A percentile compares a stretch with the other conserved stretches of the same genome.
Conservation (phyloP, 2,888 invertebrate species). For the Agonum fuliginosum region DNA sequence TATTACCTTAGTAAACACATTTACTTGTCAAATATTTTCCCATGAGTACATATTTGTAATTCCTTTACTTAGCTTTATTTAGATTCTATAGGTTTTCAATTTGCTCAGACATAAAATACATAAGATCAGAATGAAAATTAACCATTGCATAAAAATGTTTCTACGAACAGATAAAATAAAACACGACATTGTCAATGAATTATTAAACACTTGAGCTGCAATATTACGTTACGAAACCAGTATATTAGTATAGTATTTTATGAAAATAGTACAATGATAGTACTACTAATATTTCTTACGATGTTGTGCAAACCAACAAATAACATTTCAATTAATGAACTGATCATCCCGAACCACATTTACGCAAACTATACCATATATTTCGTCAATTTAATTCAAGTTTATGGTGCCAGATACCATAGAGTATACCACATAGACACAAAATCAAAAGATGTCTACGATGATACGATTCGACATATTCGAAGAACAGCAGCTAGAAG, state of each 20-base stretch:
- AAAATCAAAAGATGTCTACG: background rate
- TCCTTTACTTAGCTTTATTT: background rate
- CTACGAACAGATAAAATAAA: no score
- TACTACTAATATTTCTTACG: background rate
- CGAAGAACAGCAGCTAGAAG: background rate
- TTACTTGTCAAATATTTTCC: conserved; percentile 25
- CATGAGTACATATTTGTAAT: conserved; percentile 6
- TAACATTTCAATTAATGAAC: background rate
- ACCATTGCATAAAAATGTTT: no score
- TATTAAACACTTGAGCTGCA: no score
- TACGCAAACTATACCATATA: conserved; percentile 14
- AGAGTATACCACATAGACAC: background rate
- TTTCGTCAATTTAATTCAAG: background rate
- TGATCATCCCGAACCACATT: background rate
- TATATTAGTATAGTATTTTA: background rate
- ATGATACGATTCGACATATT: background rate
- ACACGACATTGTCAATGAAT: no score
- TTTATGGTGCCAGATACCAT: background rate
- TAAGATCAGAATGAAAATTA: no score
- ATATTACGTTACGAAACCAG: no score
- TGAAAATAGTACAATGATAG: no score
- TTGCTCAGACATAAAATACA: background rate
- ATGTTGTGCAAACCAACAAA: background rate
- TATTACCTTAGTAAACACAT: conserved; percentile 15
- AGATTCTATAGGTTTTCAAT: background rate